Percentiles rank a stretch among this genome's conserved stretches.
These are phyloP conservation scores for Nothoprocta perdicaria DNA, from an alignment of 2,113 vertebrate species.

Conservation along the genomic window DNA sequence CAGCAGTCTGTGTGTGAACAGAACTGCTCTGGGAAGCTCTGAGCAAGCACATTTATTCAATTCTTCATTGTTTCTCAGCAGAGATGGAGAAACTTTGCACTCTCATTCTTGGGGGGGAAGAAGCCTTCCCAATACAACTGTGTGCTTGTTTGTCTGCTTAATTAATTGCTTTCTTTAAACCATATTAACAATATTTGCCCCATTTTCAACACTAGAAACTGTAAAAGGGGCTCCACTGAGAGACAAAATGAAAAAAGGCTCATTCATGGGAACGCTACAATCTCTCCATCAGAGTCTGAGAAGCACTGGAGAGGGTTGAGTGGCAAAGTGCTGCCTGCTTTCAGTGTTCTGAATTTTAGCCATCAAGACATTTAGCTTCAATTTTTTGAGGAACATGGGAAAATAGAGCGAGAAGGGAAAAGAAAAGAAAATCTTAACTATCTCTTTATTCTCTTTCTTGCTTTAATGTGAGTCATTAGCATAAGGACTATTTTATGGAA, in stretches of 20 bases:
- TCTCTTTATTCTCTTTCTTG: neutral
- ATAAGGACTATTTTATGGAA: neutral
- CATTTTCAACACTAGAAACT: neutral
- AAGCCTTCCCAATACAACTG: no score
- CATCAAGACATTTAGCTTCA: neutral
- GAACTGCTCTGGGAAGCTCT: neutral
- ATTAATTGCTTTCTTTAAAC: neutral
- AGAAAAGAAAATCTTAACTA: neutral
- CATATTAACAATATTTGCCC: neutral
- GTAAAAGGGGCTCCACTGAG: neutral
- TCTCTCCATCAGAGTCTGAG: neutral
- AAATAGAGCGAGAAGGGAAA: neutral
- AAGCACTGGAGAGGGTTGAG: neutral
- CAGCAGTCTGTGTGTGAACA: neutral
- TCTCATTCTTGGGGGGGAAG: neutral
- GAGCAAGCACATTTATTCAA: neutral
- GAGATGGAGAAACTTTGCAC: neutral
- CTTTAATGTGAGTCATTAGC: neutral
- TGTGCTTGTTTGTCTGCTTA: no score
- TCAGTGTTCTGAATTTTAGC: neutral
- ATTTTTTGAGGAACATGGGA: neutral
- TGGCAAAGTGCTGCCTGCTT: neutral
- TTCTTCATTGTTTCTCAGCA: neutral
- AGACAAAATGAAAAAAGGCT: neutral
- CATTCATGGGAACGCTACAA: neutral